These are phyloP conservation scores for Eurypyga helias DNA, from an alignment of 2,113 vertebrate species.

Conservation along the genomic window DNA sequence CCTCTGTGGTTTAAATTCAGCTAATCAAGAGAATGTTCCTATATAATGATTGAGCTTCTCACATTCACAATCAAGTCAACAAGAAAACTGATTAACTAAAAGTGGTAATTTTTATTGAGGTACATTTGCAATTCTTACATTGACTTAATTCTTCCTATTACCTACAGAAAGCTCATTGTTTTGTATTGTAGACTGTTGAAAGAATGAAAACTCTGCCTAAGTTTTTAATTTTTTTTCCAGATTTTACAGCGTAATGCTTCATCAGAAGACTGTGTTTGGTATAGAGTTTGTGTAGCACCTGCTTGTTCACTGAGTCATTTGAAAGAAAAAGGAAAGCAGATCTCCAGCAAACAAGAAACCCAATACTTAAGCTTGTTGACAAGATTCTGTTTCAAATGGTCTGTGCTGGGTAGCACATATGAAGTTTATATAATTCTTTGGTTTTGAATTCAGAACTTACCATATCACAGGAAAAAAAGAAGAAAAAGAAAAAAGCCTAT, in stretches of 20 bases:
- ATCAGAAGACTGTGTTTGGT: background rate
- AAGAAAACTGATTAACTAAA: constrained; percentile 15
- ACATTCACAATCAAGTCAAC: constrained; percentile 4
- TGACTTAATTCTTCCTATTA: background rate
- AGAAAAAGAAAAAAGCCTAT: rapidly evolving
- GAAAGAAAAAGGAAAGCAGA: background rate
- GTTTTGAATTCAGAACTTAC: background rate
- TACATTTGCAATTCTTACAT: background rate
- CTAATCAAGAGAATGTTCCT: background rate
- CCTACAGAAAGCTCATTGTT: background rate
- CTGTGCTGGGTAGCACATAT: background rate
- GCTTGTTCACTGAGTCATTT: background rate
- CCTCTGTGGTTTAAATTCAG: background rate
- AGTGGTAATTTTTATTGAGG: background rate
- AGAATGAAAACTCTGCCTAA: background rate
- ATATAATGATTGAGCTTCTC: background rate
- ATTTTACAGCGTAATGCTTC: background rate
- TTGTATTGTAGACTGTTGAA: background rate
- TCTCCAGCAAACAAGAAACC: background rate
- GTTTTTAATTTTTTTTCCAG: background rate
- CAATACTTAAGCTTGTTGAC: background rate
- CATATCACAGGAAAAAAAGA: background rate
- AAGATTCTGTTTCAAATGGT: background rate
- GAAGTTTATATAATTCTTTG: background rate
- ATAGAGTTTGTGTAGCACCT: background rate